A percentile compares a stretch with the other conserved stretches of the same genome.
These are phyloP conservation scores for Pipra filicauda DNA, from an alignment of 2,113 vertebrate genomes.

Conservation along the genomic window DNA sequence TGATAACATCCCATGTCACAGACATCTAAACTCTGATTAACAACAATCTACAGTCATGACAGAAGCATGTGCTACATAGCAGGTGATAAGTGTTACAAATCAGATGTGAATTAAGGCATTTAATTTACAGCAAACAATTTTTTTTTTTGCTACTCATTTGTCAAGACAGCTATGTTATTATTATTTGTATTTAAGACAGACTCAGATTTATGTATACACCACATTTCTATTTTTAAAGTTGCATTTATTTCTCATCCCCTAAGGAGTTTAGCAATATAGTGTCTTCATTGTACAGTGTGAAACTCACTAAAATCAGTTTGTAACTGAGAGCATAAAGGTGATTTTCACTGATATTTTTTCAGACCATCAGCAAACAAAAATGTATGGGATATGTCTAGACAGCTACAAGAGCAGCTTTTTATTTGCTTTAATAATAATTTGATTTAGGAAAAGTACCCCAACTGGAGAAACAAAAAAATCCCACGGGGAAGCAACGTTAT, in stretches of 20 bases:
- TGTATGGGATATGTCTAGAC: neutral
- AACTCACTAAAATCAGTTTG: neutral
- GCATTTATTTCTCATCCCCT: neutral
- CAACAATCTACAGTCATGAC: neutral
- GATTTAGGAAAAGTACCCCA: neutral
- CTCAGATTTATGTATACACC: neutral
- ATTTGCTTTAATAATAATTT: neutral
- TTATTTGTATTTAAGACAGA: neutral
- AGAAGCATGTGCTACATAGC: neutral
- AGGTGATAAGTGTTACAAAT: neutral
- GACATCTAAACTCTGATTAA: neutral
- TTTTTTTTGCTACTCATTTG: neutral
- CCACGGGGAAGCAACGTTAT: neutral
- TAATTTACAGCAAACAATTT: neutral
- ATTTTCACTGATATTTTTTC: neutral
- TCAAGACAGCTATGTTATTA: accelerated
- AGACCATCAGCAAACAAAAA: neutral
- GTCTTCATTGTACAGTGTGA: neutral
- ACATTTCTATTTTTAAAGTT: neutral
- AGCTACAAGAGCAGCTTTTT: neutral
- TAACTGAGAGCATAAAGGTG: neutral
- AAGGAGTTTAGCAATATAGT: neutral
- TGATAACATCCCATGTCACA: neutral
- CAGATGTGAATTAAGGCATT: neutral
- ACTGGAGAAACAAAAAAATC: neutral